Conservation (phyloP, 1,140 invertebrate genomes). For the Notospermus geniculatus region DNA sequence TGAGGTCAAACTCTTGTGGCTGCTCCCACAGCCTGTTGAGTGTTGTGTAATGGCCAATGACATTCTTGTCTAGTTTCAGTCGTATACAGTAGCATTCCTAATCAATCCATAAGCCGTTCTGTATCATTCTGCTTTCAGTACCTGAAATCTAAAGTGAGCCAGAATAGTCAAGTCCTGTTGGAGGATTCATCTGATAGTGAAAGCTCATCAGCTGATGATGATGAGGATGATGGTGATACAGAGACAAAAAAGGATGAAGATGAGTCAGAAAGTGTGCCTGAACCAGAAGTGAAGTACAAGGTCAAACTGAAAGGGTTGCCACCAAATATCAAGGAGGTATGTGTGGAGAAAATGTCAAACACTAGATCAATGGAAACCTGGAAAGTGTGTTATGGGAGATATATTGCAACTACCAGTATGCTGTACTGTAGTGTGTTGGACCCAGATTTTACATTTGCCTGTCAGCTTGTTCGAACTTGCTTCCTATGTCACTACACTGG, state of each 20-base stretch:
- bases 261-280: constrained; percentile 17
- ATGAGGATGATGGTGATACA: constrained; percentile 10
- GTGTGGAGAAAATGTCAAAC: constrained; percentile 19
- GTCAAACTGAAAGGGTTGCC: constrained; percentile 66
- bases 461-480: not conserved
- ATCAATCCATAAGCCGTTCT: too few relatives aligned
- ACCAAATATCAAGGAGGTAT: constrained; percentile 59
- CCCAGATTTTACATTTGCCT: too few relatives aligned
- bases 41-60: not conserved
- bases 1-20: not conserved
- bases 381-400: too few relatives aligned
- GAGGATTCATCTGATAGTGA: constrained; percentile 17
- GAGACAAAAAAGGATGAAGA: constrained; percentile 4
- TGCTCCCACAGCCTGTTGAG: not conserved
- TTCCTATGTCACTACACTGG: not conserved
- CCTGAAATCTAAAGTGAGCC: constrained; percentile 41
- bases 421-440: too few relatives aligned
- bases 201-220: constrained; percentile 5
- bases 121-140: constrained; percentile 27
- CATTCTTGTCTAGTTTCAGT: not conserved
- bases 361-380: too few relatives aligned
- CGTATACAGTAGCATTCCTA: not conserved
- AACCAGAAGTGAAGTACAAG: constrained; percentile 48
- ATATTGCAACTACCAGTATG: too few relatives aligned
- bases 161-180: constrained; percentile 18